A percentile compares a stretch with the other conserved stretches of the same genome.
Conservation (phyloP, 2,113 vertebrate genomes). For the Sylvilagus bachmani region DNA sequence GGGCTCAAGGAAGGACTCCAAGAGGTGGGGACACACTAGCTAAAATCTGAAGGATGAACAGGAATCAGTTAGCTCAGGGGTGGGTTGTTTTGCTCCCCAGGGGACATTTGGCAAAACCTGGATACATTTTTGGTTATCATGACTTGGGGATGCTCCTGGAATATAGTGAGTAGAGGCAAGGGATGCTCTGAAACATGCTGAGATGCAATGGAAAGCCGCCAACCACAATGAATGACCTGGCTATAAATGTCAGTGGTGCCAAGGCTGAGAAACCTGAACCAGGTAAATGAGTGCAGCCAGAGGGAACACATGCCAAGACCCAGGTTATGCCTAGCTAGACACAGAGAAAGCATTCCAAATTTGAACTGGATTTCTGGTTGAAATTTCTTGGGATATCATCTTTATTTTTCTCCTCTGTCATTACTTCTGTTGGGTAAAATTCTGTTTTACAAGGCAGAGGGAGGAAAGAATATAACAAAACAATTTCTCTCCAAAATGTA, state of each 20-base stretch:
- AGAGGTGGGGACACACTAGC: background rate
- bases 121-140: slow-evolving; percentile 26
- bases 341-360: background rate
- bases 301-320: background rate
- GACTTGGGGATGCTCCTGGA: slow-evolving; percentile 5
- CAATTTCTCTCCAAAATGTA: slow-evolving; percentile 44
- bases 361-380: slow-evolving; percentile 30
- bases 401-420: slow-evolving; percentile 41
- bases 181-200: background rate
- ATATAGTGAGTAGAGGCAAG: slow-evolving; percentile 26
- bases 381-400: background rate
- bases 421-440: slow-evolving; percentile 48
- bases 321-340: background rate
- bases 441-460: slow-evolving; percentile 35
- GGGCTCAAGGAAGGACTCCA: background rate
- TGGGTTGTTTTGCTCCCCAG: background rate
- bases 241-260: background rate
- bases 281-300: background rate
- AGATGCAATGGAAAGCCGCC: background rate
- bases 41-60: background rate
- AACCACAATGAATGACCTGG: background rate
- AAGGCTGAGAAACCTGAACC: background rate
- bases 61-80: background rate
- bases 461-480: slow-evolving; percentile 50
- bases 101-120: background rate